Evolutionary conservation across 2,797 vertebrate species (phyloP).

Genomic region (Pempheris klunzingeri): DNA sequence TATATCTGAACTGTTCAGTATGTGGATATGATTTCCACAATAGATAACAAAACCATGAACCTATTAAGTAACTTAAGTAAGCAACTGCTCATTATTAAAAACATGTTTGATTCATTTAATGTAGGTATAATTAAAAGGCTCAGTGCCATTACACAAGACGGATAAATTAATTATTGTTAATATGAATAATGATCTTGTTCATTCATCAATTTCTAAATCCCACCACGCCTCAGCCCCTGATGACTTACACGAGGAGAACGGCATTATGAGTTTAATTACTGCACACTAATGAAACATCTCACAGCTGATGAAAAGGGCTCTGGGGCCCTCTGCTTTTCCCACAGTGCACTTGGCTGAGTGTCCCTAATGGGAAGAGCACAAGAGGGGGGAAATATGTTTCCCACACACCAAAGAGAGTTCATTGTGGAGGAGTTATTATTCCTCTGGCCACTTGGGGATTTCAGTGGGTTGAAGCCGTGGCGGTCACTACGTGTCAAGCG

Average conservation of each 20-base stretch:
- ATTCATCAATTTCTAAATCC: constrained; percentile 38
- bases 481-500: constrained; percentile 16
- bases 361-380: constrained; percentile 39
- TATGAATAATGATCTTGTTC: constrained; percentile 20
- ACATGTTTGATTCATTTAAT: background rate
- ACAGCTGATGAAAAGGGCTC: constrained; percentile 64
- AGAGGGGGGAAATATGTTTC: constrained; percentile 52
- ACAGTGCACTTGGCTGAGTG: constrained; percentile 42
- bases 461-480: constrained; percentile 21
- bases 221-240: constrained; percentile 29
- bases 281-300: constrained; percentile 71
- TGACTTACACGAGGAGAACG: constrained; percentile 39
- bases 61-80: background rate
- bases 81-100: background rate
- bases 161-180: background rate
- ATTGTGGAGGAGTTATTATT: constrained; percentile 54
- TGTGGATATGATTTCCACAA: background rate
- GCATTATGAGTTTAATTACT: constrained; percentile 67
- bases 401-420: constrained; percentile 38
- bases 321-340: constrained; percentile 61
- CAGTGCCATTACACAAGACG: background rate
- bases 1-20: background rate
- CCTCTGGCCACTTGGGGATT: constrained; percentile 28
- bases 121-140: background rate
- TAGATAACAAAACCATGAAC: background rate